Base-by-base conservation (phyloP, 2,113 vertebrate species). In the Falco punctatus region DNA sequence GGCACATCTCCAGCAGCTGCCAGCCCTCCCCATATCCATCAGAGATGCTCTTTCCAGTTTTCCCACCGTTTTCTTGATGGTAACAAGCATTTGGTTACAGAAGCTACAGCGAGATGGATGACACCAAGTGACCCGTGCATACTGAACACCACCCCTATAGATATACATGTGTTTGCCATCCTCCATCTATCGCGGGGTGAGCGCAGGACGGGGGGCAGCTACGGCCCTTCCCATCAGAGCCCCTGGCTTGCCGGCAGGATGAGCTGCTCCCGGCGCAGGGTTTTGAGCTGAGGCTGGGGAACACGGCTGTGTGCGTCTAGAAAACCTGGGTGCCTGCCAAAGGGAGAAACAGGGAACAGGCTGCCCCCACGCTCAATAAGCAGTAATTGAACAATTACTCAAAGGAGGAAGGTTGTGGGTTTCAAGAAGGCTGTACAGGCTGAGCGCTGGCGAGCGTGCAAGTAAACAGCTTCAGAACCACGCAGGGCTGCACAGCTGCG, bases 311-410 rank as follows among this genome's bases (percentile, higher is more conserved):
- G 64, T 2, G 70, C 6, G 0, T 22, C 26, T 2, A 42, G 71
- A 10, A 59, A 91, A 24, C 35, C 92, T 88, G 94, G 87, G 84
- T 6, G 10, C 51, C 95, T 94, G 90, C 90, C 96, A 88, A 58
- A n/a, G 81, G 4, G 19, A 30, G 35, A 38, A 16, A 13, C 62
- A 7, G 38, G 77, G 86, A 52, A 48, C 81, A n/a, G 28, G 90
- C 90, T 66, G 87, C 84, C 90, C 96, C 93, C 73, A 28, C 40
- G 52, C 89, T 94, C 94, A 7, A 42, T 57, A 14, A 88, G 81
- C 75, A 1, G 13, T 84, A 94, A 94, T 90, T 88, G 94, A 92
- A 92, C 79, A 94, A 94, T 88, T 83, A 75, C 75, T 92, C 84
- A 28, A 73, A 88, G 62, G 38, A 92, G 74, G 64, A 77, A 14